Percentiles rank a stretch among this genome's conserved stretches.
These are phyloP conservation scores for Tretioscincus oriximinensis DNA, from an alignment of 2,113 vertebrate species.

Conservation along the genomic window DNA sequence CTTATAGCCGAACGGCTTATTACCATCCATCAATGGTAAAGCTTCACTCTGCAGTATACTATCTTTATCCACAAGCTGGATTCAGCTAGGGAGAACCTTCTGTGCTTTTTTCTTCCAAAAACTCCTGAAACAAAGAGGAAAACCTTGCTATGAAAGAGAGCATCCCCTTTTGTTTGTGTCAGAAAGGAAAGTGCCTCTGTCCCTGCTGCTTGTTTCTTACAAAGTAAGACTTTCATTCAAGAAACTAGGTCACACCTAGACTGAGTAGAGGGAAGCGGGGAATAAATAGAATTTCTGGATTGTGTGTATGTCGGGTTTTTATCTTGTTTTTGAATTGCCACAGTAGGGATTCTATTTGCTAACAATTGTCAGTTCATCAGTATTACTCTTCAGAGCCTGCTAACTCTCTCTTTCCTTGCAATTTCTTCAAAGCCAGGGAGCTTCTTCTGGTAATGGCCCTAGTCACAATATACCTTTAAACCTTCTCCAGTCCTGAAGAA, in stretches of 20 bases:
- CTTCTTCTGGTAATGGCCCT: background rate
- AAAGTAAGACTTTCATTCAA: background rate
- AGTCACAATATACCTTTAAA: too few relatives aligned
- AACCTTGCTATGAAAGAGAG: background rate
- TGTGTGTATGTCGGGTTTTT: background rate
- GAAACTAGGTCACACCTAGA: conserved; percentile 23
- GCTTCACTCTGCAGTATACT: too few relatives aligned
- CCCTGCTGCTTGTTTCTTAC: background rate
- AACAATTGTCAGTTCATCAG: too few relatives aligned
- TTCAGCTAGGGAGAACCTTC: too few relatives aligned
- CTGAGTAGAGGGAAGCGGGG: background rate
- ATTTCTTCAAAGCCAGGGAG: background rate
- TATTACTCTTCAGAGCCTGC: background rate
- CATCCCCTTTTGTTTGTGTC: background rate
- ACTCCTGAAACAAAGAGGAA: too few relatives aligned
- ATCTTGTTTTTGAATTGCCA: background rate
- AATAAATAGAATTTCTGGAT: background rate
- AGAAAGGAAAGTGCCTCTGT: background rate
- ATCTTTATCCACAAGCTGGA: too few relatives aligned
- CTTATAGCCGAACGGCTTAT: too few relatives aligned
- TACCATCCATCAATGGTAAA: too few relatives aligned
- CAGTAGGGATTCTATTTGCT: background rate
- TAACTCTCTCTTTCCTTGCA: background rate
- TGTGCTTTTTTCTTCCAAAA: background rate
- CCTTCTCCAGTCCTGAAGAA: too few relatives aligned